Evolutionary conservation across 2,113 vertebrate genomes (phyloP).

Genomic region (Leptosomus discolor): DNA sequence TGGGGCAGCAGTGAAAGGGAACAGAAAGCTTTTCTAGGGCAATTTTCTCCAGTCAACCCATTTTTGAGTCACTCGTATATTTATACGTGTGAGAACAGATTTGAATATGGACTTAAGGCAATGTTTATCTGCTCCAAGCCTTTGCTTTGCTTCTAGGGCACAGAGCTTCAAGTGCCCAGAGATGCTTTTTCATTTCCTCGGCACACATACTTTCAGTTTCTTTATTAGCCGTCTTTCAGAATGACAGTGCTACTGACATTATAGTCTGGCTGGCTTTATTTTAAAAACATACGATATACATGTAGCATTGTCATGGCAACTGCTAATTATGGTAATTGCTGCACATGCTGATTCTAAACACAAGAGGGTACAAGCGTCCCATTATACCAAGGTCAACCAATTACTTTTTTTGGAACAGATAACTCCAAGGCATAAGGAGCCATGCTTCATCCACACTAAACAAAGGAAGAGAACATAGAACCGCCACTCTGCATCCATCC

Average conservation of each 20-base stretch:
- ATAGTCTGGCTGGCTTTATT: slow-evolving; percentile 32
- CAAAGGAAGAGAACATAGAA: not conserved
- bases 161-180: not conserved
- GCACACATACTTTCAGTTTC: not conserved
- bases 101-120: not conserved
- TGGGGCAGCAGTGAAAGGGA: not conserved
- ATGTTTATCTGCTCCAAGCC: not conserved
- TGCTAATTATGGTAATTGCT: slow-evolving; percentile 60
- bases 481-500: not conserved
- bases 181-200: not conserved
- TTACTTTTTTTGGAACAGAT: not conserved
- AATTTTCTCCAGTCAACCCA: not conserved
- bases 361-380: slow-evolving; percentile 60
- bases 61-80: not conserved
- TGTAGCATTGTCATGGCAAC: slow-evolving; percentile 71
- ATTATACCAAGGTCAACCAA: slow-evolving; percentile 5
- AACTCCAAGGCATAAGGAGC: not conserved
- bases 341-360: slow-evolving; percentile 63
- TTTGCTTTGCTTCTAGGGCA: not conserved
- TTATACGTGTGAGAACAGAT: not conserved
- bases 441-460: not conserved
- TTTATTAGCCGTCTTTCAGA: not conserved
- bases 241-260: slow-evolving; percentile 41
- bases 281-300: slow-evolving; percentile 46
- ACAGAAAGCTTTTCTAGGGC: slow-evolving; percentile 5